phyloP scores from a whole-genome alignment of 2,113 vertebrate species.

The Uria aalge region DNA sequence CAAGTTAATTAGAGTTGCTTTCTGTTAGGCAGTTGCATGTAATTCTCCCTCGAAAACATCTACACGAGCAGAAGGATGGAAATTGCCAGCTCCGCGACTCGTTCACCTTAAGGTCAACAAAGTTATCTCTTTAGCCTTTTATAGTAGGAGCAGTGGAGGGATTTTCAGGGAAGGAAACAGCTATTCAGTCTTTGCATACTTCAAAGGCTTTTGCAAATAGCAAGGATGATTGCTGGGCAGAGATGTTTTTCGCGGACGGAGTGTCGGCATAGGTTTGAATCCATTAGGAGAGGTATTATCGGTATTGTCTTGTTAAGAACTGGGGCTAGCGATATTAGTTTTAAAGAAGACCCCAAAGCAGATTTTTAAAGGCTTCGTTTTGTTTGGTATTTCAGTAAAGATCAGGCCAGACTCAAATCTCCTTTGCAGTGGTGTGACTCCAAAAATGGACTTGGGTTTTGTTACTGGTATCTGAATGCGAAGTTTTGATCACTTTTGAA shows the following conservation, averaged over 20 bases:
- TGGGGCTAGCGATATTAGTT: background rate
- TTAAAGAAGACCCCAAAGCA: background rate
- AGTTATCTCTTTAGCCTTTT: conserved; percentile 13
- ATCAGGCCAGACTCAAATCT: background rate
- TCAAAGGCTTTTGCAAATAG: background rate
- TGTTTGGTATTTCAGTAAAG: background rate
- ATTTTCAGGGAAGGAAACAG: background rate
- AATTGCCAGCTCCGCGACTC: background rate
- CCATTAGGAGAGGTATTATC: background rate
- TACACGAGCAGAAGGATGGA: background rate
- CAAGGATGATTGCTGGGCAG: background rate
- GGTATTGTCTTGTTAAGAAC: background rate
- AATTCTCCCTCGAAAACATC: conserved; percentile 18
- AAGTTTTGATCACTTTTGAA: background rate
- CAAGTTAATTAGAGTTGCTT: conserved; percentile 49
- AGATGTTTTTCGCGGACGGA: background rate
- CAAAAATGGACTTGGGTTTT: background rate
- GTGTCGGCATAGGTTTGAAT: background rate
- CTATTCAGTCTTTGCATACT: background rate
- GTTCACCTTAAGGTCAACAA: conserved; percentile 28
- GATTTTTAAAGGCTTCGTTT: background rate
- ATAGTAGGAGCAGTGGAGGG: background rate
- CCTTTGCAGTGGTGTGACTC: background rate
- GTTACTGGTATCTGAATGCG: rapidly evolving
- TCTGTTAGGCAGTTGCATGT: background rate